phyloP scores from a whole-genome alignment of 2,113 vertebrate species.

The Cinclus cinclus region DNA sequence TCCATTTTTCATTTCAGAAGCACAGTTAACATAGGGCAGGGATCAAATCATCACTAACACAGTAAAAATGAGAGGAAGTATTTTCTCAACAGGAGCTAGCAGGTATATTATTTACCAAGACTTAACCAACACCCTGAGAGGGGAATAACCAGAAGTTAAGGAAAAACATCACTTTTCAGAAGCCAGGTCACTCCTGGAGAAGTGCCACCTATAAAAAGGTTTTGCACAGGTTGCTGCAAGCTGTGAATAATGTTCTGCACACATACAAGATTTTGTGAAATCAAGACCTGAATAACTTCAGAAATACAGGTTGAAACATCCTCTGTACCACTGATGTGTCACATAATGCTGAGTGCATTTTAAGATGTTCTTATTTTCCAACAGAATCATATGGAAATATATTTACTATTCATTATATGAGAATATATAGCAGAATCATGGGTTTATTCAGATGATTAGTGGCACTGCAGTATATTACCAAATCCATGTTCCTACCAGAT shows the following conservation, averaged over 20 bases:
- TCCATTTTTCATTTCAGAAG: not conserved
- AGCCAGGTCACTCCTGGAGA: not conserved
- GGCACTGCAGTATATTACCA: not conserved
- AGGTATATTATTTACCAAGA: not conserved
- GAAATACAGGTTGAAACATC: not conserved
- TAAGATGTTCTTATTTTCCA: not conserved
- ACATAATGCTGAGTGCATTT: not conserved
- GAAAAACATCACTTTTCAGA: not conserved
- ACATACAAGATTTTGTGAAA: not conserved
- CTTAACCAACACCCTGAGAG: not conserved
- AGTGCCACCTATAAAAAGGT: not conserved
- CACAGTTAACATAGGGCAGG: not conserved
- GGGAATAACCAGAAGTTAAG: not conserved
- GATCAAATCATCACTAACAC: not conserved
- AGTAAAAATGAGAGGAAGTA: not conserved
- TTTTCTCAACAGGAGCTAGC: not conserved
- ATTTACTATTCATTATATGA: accelerated
- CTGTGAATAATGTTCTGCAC: not conserved
- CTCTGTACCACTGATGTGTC: not conserved
- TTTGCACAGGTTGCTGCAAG: not conserved
- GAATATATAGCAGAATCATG: not conserved
- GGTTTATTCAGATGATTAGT: not conserved
- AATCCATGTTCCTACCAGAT: constrained; percentile 41
- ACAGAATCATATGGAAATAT: not conserved
- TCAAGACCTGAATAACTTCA: not conserved